A percentile compares a stretch with the other conserved stretches of the same genome.
phyloP scores from a whole-genome alignment of 2,113 vertebrate genomes.

The Perccottus glenii region DNA sequence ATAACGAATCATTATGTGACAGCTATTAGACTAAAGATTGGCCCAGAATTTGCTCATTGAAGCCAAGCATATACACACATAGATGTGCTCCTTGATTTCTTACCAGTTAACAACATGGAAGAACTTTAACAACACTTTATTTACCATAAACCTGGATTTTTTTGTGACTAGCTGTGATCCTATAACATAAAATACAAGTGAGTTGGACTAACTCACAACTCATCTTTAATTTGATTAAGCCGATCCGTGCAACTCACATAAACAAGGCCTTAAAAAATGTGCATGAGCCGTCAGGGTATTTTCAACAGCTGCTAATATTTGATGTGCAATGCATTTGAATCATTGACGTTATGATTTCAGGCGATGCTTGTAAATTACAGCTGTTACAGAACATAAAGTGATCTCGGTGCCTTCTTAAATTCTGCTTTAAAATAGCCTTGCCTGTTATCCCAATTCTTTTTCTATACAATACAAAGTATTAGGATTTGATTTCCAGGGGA shows the following conservation, averaged over 20 bases:
- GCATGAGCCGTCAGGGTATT: neutral
- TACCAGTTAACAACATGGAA: conserved; percentile 26
- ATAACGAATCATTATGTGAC: neutral
- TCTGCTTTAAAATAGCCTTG: neutral
- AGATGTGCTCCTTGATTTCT: neutral
- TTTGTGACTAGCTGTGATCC: conserved; percentile 5
- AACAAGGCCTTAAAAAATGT: neutral
- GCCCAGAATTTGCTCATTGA: neutral
- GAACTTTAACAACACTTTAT: neutral
- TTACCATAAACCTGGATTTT: neutral
- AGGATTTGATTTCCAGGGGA: too few species aligned
- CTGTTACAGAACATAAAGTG: neutral
- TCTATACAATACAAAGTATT: too few species aligned
- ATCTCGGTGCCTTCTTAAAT: neutral
- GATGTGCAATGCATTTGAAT: neutral
- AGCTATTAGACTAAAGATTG: neutral
- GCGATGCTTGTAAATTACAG: neutral
- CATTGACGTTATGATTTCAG: neutral
- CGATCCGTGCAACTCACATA: conserved; percentile 3
- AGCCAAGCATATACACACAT: neutral
- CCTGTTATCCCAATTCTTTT: too few species aligned
- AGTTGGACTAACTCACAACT: neutral
- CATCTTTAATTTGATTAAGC: neutral
- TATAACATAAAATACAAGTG: conserved; percentile 4
- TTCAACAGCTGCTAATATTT: conserved; percentile 1